phyloP scores from a whole-genome alignment of 1,140 invertebrate species.

The Grapholita molesta region DNA sequence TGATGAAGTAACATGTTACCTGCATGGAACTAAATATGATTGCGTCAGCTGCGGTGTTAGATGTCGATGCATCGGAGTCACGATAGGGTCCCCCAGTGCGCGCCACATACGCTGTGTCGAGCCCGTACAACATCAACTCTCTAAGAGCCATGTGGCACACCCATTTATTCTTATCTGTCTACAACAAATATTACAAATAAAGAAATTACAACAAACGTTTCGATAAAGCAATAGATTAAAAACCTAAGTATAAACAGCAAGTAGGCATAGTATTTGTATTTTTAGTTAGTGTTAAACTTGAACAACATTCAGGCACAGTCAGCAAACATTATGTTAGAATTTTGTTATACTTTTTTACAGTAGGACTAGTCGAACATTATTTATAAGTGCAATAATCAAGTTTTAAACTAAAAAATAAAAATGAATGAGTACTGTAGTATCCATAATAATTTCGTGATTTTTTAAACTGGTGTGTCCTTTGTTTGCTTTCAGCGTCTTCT shows the following conservation, averaged over 20 bases:
- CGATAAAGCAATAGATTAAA: too few relatives aligned
- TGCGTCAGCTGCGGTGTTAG: slow-evolving; percentile 35
- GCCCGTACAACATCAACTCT: slow-evolving; percentile 39
- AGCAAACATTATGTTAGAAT: too few relatives aligned
- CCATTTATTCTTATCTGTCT: not conserved
- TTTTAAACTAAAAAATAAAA: not conserved
- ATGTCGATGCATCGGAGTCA: slow-evolving; percentile 16
- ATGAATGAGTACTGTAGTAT: not conserved
- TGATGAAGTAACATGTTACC: too few relatives aligned
- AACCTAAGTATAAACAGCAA: too few relatives aligned
- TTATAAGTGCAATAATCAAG: too few relatives aligned
- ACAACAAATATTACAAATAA: too few relatives aligned
- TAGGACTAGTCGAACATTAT: too few relatives aligned
- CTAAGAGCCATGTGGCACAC: slow-evolving; percentile 13
- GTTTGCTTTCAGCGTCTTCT: slow-evolving; percentile 25
- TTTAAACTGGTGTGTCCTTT: not conserved
- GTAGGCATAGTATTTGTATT: too few relatives aligned
- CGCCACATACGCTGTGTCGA: slow-evolving; percentile 45
- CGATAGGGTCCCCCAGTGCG: slow-evolving; percentile 47
- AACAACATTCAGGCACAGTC: too few relatives aligned
- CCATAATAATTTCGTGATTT: not conserved
- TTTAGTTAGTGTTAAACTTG: too few relatives aligned
- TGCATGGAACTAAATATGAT: slow-evolving; percentile 46
- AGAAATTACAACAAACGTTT: too few relatives aligned
- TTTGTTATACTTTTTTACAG: too few relatives aligned